These are phyloP conservation scores for Nyctibius bracteatus DNA, from an alignment of 2,113 vertebrate genomes.

Conservation along the genomic window DNA sequence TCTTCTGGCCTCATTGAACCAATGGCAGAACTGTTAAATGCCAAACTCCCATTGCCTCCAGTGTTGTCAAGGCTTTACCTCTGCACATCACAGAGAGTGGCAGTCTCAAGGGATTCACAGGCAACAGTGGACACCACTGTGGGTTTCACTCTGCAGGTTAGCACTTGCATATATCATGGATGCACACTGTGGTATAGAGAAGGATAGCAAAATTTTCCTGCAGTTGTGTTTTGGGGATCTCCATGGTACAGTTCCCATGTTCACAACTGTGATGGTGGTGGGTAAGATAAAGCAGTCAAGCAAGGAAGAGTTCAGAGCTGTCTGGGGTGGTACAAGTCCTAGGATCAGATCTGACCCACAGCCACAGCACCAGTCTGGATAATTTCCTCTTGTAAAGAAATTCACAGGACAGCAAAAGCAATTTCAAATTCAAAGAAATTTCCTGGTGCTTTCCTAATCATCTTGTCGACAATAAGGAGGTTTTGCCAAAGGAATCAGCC, in stretches of 20 bases:
- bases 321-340: background rate
- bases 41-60: background rate
- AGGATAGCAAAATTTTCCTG: background rate
- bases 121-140: background rate
- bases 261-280: background rate
- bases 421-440: background rate
- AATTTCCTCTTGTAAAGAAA: background rate
- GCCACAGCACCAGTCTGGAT: background rate
- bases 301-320: background rate
- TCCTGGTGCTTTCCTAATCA: background rate
- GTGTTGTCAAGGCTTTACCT: background rate
- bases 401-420: background rate
- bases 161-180: background rate
- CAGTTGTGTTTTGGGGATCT: background rate
- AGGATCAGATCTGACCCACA: background rate
- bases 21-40: background rate
- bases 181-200: background rate
- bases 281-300: background rate
- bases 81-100: background rate
- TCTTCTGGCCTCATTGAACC: background rate
- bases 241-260: accelerated
- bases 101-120: background rate
- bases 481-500: background rate
- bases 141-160: background rate
- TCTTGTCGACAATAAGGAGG: background rate